These are phyloP conservation scores for Leucophenga varia DNA, from an alignment of 1,140 invertebrate species.

Conservation along the genomic window DNA sequence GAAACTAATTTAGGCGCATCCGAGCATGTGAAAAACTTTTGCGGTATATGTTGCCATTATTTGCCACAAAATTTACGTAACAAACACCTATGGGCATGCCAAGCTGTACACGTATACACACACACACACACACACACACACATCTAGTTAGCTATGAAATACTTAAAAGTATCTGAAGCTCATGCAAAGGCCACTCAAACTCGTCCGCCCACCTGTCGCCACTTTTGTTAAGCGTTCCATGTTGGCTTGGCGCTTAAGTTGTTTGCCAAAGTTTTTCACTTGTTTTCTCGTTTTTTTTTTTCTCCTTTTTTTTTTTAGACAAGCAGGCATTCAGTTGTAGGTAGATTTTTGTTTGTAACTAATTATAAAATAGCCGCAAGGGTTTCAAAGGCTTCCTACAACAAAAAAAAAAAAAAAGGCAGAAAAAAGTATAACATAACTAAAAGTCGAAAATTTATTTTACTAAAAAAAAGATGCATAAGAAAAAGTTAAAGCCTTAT, in stretches of 20 bases:
- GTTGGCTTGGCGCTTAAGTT: too few species aligned
- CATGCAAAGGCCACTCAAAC: neutral
- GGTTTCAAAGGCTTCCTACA: constrained; percentile 34
- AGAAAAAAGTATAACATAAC: too few species aligned
- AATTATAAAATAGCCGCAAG: constrained; percentile 55
- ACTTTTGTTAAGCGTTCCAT: constrained; percentile 4
- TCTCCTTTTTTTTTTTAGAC: constrained; percentile 2
- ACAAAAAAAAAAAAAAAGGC: neutral
- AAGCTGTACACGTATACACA: constrained; percentile 6
- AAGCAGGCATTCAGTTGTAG: neutral
- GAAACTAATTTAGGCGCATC: constrained; percentile 43
- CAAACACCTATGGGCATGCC: neutral
- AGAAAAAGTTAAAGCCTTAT: constrained; percentile 12
- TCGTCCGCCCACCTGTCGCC: neutral
- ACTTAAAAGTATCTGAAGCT: too few species aligned
- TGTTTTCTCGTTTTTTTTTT: constrained; percentile 21
- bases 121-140: constrained; percentile 15
- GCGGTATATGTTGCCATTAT: constrained; percentile 45
- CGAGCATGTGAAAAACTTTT: constrained; percentile 42
- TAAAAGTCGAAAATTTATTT: too few species aligned
- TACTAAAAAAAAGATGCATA: neutral
- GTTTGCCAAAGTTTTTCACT: too few species aligned
- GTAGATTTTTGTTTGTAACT: constrained; percentile 50
- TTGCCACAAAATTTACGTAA: constrained; percentile 40
- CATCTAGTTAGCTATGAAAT: constrained; percentile 4